A percentile compares a stretch with the other conserved stretches of the same genome.
Conservation (phyloP, 37 sponge, comb jelly and placozoan genomes). For the Tethya wilhelma region DNA sequence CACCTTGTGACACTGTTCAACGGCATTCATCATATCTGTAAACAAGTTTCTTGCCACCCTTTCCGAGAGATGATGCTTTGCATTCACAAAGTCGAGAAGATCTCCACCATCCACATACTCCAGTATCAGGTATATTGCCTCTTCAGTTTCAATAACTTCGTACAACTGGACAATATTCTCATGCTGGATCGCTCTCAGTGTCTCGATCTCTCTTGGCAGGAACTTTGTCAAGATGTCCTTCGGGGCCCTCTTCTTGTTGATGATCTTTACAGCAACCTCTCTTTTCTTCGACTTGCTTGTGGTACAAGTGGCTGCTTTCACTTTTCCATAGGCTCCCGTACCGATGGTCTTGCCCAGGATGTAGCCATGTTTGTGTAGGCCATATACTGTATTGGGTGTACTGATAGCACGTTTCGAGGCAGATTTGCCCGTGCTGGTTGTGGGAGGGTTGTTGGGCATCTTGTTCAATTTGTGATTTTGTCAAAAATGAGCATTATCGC, state of each 20-base stretch:
- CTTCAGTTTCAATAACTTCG: constrained; percentile 83
- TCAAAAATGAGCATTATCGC: too few species aligned
- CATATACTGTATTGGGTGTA: constrained; percentile 14
- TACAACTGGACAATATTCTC: constrained; percentile 72
- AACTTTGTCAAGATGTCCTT: constrained; percentile 85
- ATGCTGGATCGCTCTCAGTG: constrained; percentile 54
- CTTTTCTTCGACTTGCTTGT: constrained; percentile 51
- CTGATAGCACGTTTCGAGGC: background rate
- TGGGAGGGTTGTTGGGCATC: too few species aligned
- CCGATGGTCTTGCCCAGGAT: constrained; percentile 78
- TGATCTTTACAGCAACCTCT: constrained; percentile 90
- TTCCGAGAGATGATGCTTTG: constrained; percentile 70
- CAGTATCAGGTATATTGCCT: constrained; percentile 84
- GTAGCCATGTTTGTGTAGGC: constrained; percentile 68
- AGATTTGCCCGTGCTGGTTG: background rate
- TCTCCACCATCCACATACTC: constrained; percentile 92
- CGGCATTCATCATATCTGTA: constrained; percentile 65
- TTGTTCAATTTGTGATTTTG: too few species aligned
- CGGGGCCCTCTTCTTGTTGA: constrained; percentile 83
- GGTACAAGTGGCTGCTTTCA: constrained; percentile 73
- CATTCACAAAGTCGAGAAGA: constrained; percentile 92
- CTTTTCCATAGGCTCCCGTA: constrained; percentile 95
- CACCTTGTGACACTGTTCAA: constrained; percentile 69
- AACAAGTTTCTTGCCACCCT: constrained; percentile 70
- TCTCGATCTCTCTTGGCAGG: constrained; percentile 89